Base-by-base conservation (phyloP, 2,113 vertebrate species). In the Ellobius talpinus region DNA sequence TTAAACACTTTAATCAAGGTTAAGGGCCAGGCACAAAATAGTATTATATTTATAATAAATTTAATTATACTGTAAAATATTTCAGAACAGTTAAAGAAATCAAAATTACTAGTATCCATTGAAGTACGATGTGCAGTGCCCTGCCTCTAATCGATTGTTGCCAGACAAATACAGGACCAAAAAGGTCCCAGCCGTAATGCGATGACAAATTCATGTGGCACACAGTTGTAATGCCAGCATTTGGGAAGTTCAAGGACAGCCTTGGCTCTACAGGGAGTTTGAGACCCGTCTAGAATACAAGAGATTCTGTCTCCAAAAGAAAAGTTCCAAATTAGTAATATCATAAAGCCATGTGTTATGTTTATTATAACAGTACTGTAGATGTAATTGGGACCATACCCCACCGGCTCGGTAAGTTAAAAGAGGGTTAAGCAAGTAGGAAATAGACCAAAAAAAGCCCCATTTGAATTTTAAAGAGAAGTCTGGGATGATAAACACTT, bases 1-100 rank as follows among this genome's bases (percentile, higher is more conserved):
- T 68, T 76, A 47, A 84, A 77, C 12, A 24, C 12, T 79, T 39
- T 68, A 76, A 88, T 81, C 24, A 52, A 81, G 45, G 3, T 74
- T 82, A 74, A 82, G 78, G 19, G 24, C 23, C 93, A 90, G 47
- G 29, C n/a, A 58, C 23, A 77, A 82, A 82, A 82, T 4, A 33
- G 26, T 55, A 90, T 78, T 65, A 87, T 76, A 78, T 47, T 93
- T 76, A 78, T 47, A 81, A 90, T 66, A 73, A 96, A 79, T 65
- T 88, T 82, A 81, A 2, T 36, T 90, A 24, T 39, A 39, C 36
- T 74, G 65, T 8, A 87, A 7, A 91, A 73, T 39, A 66, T 45
- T 65, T 11, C 6, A 21, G 42, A 81, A 79, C 45, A 91, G 74
- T 66, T 87, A 88, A 90, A 94, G 84, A 45, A 45, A 47, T 50